These are phyloP conservation scores for Anas georgica DNA, from an alignment of 2,797 vertebrate genomes.

Conservation along the genomic window DNA sequence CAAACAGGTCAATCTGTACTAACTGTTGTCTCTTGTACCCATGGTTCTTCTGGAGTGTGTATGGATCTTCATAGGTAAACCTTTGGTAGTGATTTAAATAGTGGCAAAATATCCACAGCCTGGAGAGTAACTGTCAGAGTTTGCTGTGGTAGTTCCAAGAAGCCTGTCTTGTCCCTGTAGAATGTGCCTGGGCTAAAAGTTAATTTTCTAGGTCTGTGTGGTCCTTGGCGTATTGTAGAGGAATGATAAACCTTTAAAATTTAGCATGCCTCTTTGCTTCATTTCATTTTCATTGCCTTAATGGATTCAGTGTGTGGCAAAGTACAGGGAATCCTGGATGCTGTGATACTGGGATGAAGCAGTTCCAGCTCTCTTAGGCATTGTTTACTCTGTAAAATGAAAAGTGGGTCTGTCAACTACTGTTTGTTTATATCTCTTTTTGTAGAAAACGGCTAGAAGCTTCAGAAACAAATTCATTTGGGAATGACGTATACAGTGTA, in stretches of 20 bases:
- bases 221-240: neutral
- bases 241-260: neutral
- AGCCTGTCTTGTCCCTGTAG: neutral
- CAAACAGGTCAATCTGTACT: neutral
- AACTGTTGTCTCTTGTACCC: neutral
- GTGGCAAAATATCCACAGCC: neutral
- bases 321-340: neutral
- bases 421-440: neutral
- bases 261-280: neutral
- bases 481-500: constrained; percentile 92
- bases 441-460: constrained; percentile 86
- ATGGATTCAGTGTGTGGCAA: neutral
- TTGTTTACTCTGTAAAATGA: neutral
- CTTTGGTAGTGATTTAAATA: neutral
- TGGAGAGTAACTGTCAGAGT: neutral
- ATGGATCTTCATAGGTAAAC: neutral
- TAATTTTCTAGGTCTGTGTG: neutral
- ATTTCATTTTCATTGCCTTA: neutral
- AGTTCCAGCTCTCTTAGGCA: neutral
- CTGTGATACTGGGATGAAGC: neutral
- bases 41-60: neutral
- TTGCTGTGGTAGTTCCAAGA: neutral
- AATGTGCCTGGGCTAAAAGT: neutral
- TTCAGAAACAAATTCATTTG: constrained; percentile 88
- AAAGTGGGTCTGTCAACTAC: neutral